These are phyloP conservation scores for Trichoplusia ni DNA, from an alignment of 1,140 invertebrate species.

Conservation along the genomic window DNA sequence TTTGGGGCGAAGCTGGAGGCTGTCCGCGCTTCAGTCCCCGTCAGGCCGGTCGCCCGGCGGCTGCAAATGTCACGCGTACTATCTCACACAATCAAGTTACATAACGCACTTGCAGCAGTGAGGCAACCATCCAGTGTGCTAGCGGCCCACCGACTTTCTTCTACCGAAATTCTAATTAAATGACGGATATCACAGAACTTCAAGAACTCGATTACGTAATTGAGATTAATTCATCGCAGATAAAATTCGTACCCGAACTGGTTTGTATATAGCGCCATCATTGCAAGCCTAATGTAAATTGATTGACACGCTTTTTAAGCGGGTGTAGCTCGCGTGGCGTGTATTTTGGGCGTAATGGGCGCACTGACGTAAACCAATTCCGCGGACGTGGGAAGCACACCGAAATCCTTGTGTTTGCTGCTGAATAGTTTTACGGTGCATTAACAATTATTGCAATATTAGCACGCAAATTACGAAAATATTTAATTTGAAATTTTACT, in stretches of 20 bases:
- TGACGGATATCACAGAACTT: slow-evolving; percentile 17
- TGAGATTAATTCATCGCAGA: slow-evolving; percentile 10
- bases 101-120: slow-evolving; percentile 33
- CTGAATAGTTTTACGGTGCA: slow-evolving; percentile 54
- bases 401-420: slow-evolving; percentile 55
- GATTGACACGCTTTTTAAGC: slow-evolving; percentile 74
- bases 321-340: slow-evolving; percentile 58
- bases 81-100: slow-evolving; percentile 43
- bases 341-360: slow-evolving; percentile 71
- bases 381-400: slow-evolving; percentile 61
- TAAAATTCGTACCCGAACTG: slow-evolving; percentile 1
- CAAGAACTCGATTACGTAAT: slow-evolving; percentile 9
- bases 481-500: slow-evolving; percentile 22
- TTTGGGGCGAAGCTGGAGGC: slow-evolving; percentile 57
- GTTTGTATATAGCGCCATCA: slow-evolving; percentile 27
- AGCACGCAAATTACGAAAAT: slow-evolving; percentile 32
- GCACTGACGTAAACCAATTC: slow-evolving; percentile 75
- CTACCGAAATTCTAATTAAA: slow-evolving; percentile 30
- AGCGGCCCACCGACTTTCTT: slow-evolving; percentile 21
- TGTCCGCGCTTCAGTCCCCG: slow-evolving; percentile 54
- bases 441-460: slow-evolving; percentile 46
- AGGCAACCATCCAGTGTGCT: slow-evolving; percentile 21
- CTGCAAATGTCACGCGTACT: slow-evolving; percentile 64
- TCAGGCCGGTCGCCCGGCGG: too few relatives aligned
- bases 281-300: slow-evolving; percentile 59